phyloP scores from a whole-genome alignment of 2,797 vertebrate genomes.

The Anisognathus igniventris region DNA sequence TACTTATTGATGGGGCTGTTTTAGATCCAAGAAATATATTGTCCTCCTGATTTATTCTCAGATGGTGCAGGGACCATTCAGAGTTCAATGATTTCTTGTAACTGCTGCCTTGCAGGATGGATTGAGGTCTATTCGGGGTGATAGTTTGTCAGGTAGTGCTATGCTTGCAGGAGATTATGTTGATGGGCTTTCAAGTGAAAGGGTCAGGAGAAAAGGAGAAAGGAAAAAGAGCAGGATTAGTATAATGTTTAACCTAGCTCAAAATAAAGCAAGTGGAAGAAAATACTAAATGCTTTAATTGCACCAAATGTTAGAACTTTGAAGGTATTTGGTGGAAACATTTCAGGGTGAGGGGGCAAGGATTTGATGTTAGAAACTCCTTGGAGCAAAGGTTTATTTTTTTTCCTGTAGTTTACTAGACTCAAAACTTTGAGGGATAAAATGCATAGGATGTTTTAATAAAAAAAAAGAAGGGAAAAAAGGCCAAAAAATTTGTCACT shows the following conservation, averaged over 20 bases:
- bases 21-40: slow-evolving; percentile 64
- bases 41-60: slow-evolving; percentile 61
- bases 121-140: slow-evolving; percentile 23
- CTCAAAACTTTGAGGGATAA: neutral
- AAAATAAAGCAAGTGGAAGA: neutral
- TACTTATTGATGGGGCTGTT: slow-evolving; percentile 62
- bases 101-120: slow-evolving; percentile 20
- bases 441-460: neutral
- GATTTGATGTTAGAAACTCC: neutral
- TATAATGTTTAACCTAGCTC: slow-evolving; percentile 54
- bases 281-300: slow-evolving; percentile 31
- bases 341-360: neutral
- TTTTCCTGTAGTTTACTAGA: neutral
- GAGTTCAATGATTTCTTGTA: slow-evolving; percentile 51
- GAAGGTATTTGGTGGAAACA: neutral
- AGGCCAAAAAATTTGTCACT: neutral
- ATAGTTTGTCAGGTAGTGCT: slow-evolving; percentile 10
- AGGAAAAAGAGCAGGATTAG: slow-evolving; percentile 43
- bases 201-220: slow-evolving; percentile 54
- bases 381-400: neutral
- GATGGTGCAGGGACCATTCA: slow-evolving; percentile 23
- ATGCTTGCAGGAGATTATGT: slow-evolving; percentile 55
- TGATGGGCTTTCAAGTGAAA: slow-evolving; percentile 49
- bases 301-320: neutral
- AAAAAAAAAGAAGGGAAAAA: neutral